Base-by-base conservation (phyloP, 2,113 vertebrate species). In the Catharus bicknelli region DNA sequence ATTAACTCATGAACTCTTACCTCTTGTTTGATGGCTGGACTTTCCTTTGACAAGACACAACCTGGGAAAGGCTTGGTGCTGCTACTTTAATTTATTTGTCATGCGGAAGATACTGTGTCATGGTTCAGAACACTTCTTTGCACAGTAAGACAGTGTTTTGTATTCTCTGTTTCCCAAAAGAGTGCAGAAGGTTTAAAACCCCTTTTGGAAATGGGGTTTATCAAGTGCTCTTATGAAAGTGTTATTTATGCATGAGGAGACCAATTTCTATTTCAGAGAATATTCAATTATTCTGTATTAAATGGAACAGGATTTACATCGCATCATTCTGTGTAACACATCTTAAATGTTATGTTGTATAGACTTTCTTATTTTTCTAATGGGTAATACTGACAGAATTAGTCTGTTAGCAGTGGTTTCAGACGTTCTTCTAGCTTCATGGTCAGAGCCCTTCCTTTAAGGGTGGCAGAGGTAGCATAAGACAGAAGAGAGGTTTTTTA, bases 281-380 rank as follows among this genome's bases (percentile, higher is more conserved):
- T 69, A 47, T 83, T 57, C 12, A 36, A 16, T 64, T 86, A 15
- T 69, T 61, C 21, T 83, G 7, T 69, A 16, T 68, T 80, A 68
- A 90, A 48, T 48, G 16, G 27, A 86, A n/a, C 9, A 47, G 45
- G 10, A 13, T 61, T 92, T 68, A 45, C 21, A 19, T 66, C 42
- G 57, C 16, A 53, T 38, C 10, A 13, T 83, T 59, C 54, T 2
- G 1, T 7, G 14, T 59, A 63, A 25, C 13, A 14, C 0, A 1
- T 29, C 20, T 68, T 59, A 83, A 86, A 11, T 77, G 9, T 34
- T 48, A 2, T 25, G 23, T 27, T 50, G 7, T 57, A 5, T 59
- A 68, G 40, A 43, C 2, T 11, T 54, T 45, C 13, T 69, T 59
- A 15, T 64, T 43, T 68, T 74, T 50, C 34, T 76, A 17, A 25